Base-by-base conservation (phyloP, 2,888 invertebrate genomes). In the Polymixis flavicincta region DNA sequence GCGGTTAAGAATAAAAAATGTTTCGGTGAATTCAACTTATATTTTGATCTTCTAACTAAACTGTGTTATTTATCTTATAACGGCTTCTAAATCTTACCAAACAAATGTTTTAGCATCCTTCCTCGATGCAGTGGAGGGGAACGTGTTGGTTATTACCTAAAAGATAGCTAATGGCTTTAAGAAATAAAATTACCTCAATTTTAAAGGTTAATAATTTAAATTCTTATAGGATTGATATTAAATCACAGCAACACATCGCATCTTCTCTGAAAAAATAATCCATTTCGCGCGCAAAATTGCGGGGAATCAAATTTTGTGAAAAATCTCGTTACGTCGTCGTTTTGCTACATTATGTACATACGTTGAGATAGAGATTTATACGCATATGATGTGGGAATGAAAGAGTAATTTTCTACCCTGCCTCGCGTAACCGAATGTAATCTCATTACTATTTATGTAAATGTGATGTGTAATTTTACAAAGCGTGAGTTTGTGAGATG, bases 271-370 rank as follows among this genome's bases (percentile, higher is more conserved):
- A 91, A 92, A 92, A 92, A 92, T 92, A 91, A 94, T 93, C 92
- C 86, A 91, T 93, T 92, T 84, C 92, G 83, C 84, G 87, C 83
- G 90, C 88, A 89, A 94, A 93, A 94, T 94, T 94, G 93, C 90
- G 88, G 91, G 78, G 89, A 94, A 95, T 95, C 93, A 94, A 94
- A 94, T 94, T 94, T 93, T 93, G 91, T 83, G 89, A 92, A 93
- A 94, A 94, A 94, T 92, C 92, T 93, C 92, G 93, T 94, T 94
- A 94, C 89, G 82, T 87, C 87, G 88, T 89, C 90, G 91, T 90
- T 92, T 92, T 90, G 87, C 86, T 89, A 90, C 90, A 89, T 90
- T 90, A 92, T 89, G 83, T 90, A 90, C 88, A 88, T 73, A 83
- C 74, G 84, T 82, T 75, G 76, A 82, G 81, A 78, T 90, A 89